Evolutionary conservation across 2,113 vertebrate species (phyloP).

Genomic region (Epinephelus fuscoguttatus): DNA sequence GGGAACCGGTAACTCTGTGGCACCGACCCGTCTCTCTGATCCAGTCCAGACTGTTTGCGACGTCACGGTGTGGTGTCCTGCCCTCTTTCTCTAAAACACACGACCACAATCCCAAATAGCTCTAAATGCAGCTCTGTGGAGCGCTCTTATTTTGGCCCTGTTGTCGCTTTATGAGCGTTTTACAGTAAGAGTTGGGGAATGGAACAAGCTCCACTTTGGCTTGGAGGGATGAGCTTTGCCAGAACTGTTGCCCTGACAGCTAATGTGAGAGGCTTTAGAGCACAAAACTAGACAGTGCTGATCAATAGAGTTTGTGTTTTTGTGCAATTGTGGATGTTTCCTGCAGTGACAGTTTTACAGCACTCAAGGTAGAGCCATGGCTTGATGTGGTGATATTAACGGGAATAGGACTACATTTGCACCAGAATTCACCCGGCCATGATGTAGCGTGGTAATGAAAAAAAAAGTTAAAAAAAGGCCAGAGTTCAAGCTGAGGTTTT

Average conservation of each 20-base stretch:
- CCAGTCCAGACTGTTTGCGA: constrained; percentile 80
- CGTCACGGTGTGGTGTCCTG: constrained; percentile 72
- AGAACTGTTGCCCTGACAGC: constrained; percentile 65
- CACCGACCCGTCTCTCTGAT: constrained; percentile 72
- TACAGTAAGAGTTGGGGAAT: constrained; percentile 67
- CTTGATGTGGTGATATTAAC: constrained; percentile 29
- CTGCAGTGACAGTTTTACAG: constrained; percentile 39
- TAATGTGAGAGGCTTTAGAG: constrained; percentile 25
- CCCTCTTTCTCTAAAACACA: constrained; percentile 76
- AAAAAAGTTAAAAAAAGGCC: constrained; percentile 5
- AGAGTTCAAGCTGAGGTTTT: constrained; percentile 57
- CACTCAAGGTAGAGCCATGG: constrained; percentile 17
- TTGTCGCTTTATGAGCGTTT: constrained; percentile 59
- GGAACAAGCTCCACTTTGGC: constrained; percentile 66
- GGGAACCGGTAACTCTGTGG: constrained; percentile 59
- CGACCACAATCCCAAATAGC: constrained; percentile 80
- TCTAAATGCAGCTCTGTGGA: constrained; percentile 69
- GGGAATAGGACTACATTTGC: constrained; percentile 1
- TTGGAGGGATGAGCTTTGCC: constrained; percentile 67
- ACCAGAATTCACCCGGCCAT: constrained; percentile 21
- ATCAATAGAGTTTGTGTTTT: constrained; percentile 31
- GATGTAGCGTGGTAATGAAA: constrained; percentile 9
- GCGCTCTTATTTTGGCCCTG: constrained; percentile 58
- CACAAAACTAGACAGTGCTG: constrained; percentile 20
- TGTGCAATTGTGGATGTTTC: constrained; percentile 36